Percentiles rank a stretch among this genome's conserved stretches.
Conservation (phyloP, 2,113 vertebrate species). For the Polyodon spathula region DNA sequence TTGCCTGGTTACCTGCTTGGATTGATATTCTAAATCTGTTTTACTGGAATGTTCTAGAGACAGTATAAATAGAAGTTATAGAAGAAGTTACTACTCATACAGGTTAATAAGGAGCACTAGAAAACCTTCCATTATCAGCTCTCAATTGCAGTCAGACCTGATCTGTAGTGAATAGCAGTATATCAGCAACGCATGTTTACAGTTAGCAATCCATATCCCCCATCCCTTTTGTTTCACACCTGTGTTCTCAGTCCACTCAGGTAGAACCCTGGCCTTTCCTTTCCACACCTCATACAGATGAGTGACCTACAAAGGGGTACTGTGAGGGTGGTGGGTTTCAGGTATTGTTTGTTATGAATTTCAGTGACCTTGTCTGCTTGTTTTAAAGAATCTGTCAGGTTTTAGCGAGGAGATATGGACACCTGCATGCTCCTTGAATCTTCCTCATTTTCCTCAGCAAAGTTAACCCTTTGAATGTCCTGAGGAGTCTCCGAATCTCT, state of each 20-base stretch:
- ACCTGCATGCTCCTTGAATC: slow-evolving; percentile 38
- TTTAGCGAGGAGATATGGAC: slow-evolving; percentile 39
- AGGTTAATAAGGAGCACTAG: too few species aligned
- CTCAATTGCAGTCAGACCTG: too few species aligned
- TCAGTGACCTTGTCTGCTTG: slow-evolving; percentile 36
- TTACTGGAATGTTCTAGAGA: background rate
- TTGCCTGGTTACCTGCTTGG: too few species aligned
- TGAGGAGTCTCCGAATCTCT: slow-evolving; percentile 5
- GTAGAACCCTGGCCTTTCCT: slow-evolving; percentile 6
- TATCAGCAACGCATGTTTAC: slow-evolving; percentile 52
- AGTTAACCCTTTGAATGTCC: slow-evolving; percentile 24
- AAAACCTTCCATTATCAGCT: too few species aligned
- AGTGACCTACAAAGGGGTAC: slow-evolving; percentile 9
- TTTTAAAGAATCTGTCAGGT: slow-evolving; percentile 38
- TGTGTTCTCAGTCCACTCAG: slow-evolving; percentile 29
- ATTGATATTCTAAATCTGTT: too few species aligned
- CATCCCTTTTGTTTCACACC: slow-evolving; percentile 48
- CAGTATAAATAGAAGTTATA: too few species aligned
- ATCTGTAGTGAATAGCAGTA: slow-evolving; percentile 37
- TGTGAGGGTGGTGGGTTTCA: slow-evolving; percentile 10
- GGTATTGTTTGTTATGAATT: slow-evolving; percentile 28
- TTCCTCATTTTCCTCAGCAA: slow-evolving; percentile 24
- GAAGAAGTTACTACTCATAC: too few species aligned
- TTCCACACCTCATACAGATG: slow-evolving; percentile 16
- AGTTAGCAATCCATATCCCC: slow-evolving; percentile 36